phyloP scores from a whole-genome alignment of 2,888 invertebrate genomes.

The Cordylochernes scorpioides region DNA sequence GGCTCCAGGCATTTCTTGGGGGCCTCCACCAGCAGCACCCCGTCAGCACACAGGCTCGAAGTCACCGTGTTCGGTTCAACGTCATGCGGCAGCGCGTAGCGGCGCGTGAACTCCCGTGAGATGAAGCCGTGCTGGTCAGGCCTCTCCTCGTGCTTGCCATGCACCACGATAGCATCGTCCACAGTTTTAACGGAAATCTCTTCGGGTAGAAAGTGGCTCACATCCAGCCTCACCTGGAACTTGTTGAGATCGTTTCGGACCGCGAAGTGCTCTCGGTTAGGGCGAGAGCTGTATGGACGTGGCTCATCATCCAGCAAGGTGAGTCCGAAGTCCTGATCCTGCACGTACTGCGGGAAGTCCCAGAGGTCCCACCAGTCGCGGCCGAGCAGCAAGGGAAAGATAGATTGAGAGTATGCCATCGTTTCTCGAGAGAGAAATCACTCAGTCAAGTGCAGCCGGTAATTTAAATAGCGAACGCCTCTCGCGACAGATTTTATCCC shows the following conservation, averaged over 20 bases:
- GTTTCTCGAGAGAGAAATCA: no score
- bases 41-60: conserved; percentile 10
- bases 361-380: conserved; percentile 10
- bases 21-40: conserved; percentile 9
- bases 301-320: conserved; percentile 8
- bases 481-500: no score
- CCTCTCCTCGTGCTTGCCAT: conserved; percentile 14
- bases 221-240: conserved; percentile 10
- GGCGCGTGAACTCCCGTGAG: conserved; percentile 12
- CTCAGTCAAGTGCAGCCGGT: no score
- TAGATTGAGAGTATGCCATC: no score
- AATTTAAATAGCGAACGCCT: no score
- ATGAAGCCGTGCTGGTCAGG: conserved; percentile 14
- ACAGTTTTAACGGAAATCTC: conserved; percentile 13
- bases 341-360: conserved; percentile 9
- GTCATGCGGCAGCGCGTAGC: conserved; percentile 13
- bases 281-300: no score
- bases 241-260: conserved; percentile 7
- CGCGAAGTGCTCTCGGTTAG: no score
- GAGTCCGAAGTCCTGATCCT: conserved; percentile 11
- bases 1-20: conserved; percentile 9
- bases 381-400: no score
- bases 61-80: conserved; percentile 11
- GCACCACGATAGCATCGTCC: conserved; percentile 11
- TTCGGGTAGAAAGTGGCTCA: conserved; percentile 10